Conservation (phyloP, 2,113 vertebrate genomes). For the Micromys minutus region DNA sequence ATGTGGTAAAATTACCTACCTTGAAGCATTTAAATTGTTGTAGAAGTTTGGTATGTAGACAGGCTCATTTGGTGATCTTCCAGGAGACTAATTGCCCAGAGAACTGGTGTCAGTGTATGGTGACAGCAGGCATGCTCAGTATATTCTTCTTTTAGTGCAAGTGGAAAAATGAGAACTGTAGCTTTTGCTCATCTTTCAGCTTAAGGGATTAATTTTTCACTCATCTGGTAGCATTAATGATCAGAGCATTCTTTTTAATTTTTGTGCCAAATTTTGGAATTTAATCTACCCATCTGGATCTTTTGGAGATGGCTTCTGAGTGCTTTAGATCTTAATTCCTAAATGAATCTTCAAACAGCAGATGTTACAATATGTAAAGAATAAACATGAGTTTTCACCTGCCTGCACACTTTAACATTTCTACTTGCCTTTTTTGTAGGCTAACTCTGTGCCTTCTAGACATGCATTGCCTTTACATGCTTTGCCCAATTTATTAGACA, state of each 20-base stretch:
- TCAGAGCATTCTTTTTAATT: not conserved
- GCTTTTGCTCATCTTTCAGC: not conserved
- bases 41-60: not conserved
- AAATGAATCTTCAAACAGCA: slow-evolving; percentile 62
- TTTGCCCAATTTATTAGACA: not conserved
- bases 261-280: slow-evolving; percentile 9
- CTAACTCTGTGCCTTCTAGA: not conserved
- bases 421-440: not conserved
- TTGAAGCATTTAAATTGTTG: not conserved
- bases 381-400: slow-evolving; percentile 17
- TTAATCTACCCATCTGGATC: slow-evolving; percentile 41
- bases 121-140: not conserved
- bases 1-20: not conserved
- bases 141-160: not conserved
- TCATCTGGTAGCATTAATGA: slow-evolving; percentile 38
- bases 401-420: not conserved
- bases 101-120: not conserved
- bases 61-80: not conserved
- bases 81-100: not conserved
- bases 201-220: slow-evolving; percentile 38
- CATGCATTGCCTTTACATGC: not conserved
- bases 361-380: slow-evolving; percentile 27
- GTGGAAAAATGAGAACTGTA: not conserved
- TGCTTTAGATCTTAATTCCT: slow-evolving; percentile 60
- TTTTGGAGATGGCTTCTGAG: slow-evolving; percentile 39